Base-by-base conservation (phyloP, 2,888 invertebrate genomes). In the Encarsia formosa region DNA sequence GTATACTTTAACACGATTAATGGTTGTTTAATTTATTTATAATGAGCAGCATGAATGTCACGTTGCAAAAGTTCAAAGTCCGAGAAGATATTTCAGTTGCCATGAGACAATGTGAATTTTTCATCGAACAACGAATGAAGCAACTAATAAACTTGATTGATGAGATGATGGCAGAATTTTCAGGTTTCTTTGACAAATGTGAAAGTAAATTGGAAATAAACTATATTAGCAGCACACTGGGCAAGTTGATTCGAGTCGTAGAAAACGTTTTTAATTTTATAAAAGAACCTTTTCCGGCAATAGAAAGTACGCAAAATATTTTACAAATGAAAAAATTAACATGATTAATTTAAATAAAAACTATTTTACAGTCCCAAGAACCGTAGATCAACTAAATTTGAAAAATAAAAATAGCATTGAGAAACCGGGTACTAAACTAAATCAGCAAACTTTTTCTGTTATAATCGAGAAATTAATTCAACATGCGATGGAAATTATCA, bases 81-180 rank as follows among this genome's bases (percentile, higher is more conserved):
- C 38, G 54, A 32, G 63, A 62, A 34, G 50, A 58, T 40, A 20
- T 54, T 15, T 23, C 34, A 1, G 56, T 49, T 20, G 52, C 22
- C 4, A 41, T 58, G 31, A 38, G 40, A 5, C 62, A 59, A 35
- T 61, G 61, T 48, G 53, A 56, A 26, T 53, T 48, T 24, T 50
- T 56, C 5, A 22, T 62, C n/a, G 60, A 56, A 24, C 3, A 24
- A 16, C 41, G 24, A 38, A 23, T 39, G 22, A 50, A 45, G 19
- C 31, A 39, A 2, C 23, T 49, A n/a, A 15, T 11, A 2, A 18
- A 51, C 13, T 16, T 34, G n/a, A 40, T 40, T 24, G 35, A 29
- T 13, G 19, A 23, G 26, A 16, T 23, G 9, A 15, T 20, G 11
- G 18, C 43, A 13, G 34, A 47, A 15, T 11, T 54, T 23, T 3